Evolutionary conservation across 2,113 vertebrate genomes (phyloP).

Genomic region (Butorides virescens): DNA sequence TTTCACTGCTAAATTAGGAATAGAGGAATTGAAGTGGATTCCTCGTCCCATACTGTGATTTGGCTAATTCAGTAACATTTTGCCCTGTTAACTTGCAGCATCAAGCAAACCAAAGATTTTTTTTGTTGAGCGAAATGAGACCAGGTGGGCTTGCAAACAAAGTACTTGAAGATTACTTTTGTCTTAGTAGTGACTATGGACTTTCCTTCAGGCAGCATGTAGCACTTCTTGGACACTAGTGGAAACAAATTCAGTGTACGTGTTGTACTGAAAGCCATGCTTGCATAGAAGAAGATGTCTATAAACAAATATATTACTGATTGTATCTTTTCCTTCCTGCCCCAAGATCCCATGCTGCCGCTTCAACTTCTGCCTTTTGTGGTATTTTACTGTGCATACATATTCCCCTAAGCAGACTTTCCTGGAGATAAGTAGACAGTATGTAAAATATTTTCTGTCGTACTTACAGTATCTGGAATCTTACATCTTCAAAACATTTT

Average conservation of each 20-base stretch:
- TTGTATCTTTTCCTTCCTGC: neutral
- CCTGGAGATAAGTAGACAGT: neutral
- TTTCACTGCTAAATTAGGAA: neutral
- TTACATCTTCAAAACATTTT: constrained; percentile 34
- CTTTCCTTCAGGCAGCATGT: neutral
- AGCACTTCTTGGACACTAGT: neutral
- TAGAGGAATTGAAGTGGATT: neutral
- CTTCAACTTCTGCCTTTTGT: neutral
- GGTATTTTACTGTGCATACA: neutral
- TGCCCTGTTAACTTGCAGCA: neutral
- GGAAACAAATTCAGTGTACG: neutral
- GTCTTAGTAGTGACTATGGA: neutral
- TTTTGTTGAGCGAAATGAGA: neutral
- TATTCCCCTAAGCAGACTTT: neutral
- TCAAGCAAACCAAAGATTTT: neutral
- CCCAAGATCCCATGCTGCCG: neutral
- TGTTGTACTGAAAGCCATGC: neutral
- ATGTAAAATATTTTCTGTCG: neutral
- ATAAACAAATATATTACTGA: neutral
- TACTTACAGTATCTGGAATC: neutral
- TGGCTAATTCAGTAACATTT: neutral
- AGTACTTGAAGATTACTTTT: neutral
- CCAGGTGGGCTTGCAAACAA: neutral
- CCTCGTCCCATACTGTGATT: neutral
- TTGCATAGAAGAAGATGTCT: neutral